Evolutionary conservation across 30 jellyfish, hydroid and myxozoan genomes (phyloP).

Genomic region (Turritopsis dohrnii): DNA sequence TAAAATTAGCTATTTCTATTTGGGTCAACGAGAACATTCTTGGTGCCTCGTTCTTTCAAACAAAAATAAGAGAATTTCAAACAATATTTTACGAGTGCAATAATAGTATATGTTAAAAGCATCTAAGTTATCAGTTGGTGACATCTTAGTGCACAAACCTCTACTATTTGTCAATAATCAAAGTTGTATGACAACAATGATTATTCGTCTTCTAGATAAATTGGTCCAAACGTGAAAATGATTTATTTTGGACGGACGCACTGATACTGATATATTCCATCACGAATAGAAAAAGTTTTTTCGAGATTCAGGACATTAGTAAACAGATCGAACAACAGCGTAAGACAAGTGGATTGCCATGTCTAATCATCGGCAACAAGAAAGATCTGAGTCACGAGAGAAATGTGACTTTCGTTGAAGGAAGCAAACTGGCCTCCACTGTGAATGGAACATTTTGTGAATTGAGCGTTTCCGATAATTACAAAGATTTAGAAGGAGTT

Average conservation of each 20-base stretch:
- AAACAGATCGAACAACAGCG: constrained; percentile 17
- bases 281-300: constrained; percentile 26
- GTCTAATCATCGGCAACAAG: constrained; percentile 22
- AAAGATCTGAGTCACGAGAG: constrained; percentile 26
- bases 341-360: constrained; percentile 26
- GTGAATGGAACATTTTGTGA: constrained; percentile 34
- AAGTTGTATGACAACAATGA: no score
- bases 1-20: no score
- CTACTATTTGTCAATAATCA: neutral
- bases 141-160: neutral
- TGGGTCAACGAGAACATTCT: no score
- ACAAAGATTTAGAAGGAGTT: constrained; percentile 12
- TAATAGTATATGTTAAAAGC: no score
- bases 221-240: constrained; percentile 29
- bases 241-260: constrained; percentile 30
- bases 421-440: constrained; percentile 15
- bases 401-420: constrained; percentile 9
- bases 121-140: no score
- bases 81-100: no score
- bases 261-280: constrained; percentile 23
- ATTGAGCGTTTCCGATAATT: constrained; percentile 25
- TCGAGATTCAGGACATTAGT: constrained; percentile 28
- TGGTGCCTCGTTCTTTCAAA: no score
- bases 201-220: constrained; percentile 1
- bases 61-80: no score